phyloP scores from a whole-genome alignment of 2,797 vertebrate species.

The Chaunax sp. region DNA sequence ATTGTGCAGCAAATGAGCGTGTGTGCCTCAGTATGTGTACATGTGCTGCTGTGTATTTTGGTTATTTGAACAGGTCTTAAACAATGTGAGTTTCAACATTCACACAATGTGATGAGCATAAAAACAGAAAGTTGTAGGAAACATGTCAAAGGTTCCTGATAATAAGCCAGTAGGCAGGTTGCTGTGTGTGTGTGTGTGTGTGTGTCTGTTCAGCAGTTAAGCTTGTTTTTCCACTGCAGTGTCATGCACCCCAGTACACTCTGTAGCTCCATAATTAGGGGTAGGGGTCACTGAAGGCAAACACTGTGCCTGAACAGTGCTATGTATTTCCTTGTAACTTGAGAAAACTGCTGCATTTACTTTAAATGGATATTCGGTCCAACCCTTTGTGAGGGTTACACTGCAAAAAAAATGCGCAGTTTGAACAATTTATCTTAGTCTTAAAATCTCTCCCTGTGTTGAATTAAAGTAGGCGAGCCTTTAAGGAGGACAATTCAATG shows the following conservation, averaged over 20 bases:
- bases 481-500: background rate
- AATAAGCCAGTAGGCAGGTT: conserved; percentile 43
- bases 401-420: conserved; percentile 7
- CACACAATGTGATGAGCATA: conserved; percentile 15
- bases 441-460: background rate
- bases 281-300: conserved; percentile 57
- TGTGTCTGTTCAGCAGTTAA: conserved; percentile 34
- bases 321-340: background rate
- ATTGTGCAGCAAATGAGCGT: background rate
- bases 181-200: conserved; percentile 23
- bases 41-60: conserved; percentile 18
- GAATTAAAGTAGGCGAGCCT: background rate
- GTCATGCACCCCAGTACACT: conserved; percentile 45
- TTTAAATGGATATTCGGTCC: conserved; percentile 20
- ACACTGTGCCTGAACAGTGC: conserved; percentile 18
- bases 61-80: conserved; percentile 36
- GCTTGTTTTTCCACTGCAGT: conserved; percentile 55
- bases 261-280: conserved; percentile 63
- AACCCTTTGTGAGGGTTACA: conserved; percentile 16
- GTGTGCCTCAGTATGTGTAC: conserved; percentile 7
- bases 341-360: conserved; percentile 34
- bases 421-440: conserved; percentile 1
- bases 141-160: conserved; percentile 56
- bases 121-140: conserved; percentile 33
- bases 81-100: conserved; percentile 21